Evolutionary conservation across 2,113 vertebrate species (phyloP).

Genomic region (Peucedramus taeniatus): DNA sequence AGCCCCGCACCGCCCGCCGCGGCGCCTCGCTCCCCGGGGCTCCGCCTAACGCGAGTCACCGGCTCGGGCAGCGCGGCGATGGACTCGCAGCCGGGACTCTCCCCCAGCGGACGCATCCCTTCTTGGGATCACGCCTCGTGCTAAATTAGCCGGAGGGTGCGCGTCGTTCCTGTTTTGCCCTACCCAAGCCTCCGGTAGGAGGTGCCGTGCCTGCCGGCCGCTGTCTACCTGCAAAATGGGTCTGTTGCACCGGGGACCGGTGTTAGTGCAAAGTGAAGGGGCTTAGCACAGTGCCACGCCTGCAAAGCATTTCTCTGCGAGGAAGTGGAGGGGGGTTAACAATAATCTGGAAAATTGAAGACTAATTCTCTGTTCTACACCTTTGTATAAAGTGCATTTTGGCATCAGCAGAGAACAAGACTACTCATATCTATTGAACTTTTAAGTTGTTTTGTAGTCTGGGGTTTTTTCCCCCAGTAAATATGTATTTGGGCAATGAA

Average conservation of each 20-base stretch:
- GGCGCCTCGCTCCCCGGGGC: fast-evolving
- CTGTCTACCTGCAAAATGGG: neutral
- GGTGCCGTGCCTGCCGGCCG: neutral
- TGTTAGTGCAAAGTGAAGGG: neutral
- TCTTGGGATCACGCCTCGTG: neutral
- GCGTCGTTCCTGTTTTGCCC: neutral
- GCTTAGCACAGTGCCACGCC: neutral
- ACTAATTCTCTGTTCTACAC: neutral
- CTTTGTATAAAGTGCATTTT: neutral
- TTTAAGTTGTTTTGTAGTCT: neutral
- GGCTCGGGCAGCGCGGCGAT: neutral
- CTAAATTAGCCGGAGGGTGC: neutral
- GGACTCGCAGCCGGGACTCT: neutral
- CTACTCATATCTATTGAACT: neutral
- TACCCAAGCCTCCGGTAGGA: neutral
- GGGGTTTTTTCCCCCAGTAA: neutral
- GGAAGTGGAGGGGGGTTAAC: neutral
- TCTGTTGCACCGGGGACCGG: neutral
- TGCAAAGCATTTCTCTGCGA: neutral
- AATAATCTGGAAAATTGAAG: neutral
- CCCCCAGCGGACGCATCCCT: fast-evolving
- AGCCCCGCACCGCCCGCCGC: too few species aligned
- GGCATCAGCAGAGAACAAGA: neutral
- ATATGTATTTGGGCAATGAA: neutral
- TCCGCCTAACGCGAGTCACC: neutral